phyloP scores from a whole-genome alignment of 2,113 vertebrate genomes.

The Pontoporia blainvillei region DNA sequence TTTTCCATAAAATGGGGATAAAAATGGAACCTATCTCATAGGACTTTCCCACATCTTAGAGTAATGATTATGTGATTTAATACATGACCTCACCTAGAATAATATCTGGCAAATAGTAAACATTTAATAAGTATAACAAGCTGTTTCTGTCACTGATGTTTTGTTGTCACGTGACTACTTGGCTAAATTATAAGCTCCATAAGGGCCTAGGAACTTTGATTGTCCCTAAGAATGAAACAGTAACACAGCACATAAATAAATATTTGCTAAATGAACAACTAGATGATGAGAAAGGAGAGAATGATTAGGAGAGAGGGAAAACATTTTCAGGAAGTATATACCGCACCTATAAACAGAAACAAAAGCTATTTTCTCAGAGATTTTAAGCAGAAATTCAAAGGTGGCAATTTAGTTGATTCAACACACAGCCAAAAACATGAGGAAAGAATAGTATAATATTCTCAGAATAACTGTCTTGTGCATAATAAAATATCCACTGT shows the following conservation, averaged over 20 bases:
- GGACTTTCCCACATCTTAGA: background rate
- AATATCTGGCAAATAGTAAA: background rate
- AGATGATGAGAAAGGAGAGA: background rate
- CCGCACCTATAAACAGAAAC: background rate
- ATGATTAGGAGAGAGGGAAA: background rate
- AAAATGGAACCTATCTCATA: background rate
- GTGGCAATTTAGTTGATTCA: slow-evolving; percentile 46
- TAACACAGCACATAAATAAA: background rate
- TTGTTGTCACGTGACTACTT: background rate
- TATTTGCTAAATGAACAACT: background rate
- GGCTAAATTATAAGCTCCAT: background rate
- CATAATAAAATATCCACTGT: background rate
- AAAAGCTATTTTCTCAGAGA: slow-evolving; percentile 11
- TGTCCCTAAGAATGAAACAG: background rate
- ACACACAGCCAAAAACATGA: slow-evolving; percentile 7
- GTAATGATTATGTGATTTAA: background rate
- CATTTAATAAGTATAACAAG: background rate
- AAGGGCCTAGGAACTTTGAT: background rate
- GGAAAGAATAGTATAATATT: background rate
- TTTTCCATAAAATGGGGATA: background rate
- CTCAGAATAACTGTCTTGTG: background rate
- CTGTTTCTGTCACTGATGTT: background rate
- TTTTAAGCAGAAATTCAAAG: slow-evolving; percentile 44
- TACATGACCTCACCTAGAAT: background rate
- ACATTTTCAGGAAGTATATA: background rate